phyloP scores from a whole-genome alignment of 1,140 invertebrate genomes.

The Hestina assimilis region DNA sequence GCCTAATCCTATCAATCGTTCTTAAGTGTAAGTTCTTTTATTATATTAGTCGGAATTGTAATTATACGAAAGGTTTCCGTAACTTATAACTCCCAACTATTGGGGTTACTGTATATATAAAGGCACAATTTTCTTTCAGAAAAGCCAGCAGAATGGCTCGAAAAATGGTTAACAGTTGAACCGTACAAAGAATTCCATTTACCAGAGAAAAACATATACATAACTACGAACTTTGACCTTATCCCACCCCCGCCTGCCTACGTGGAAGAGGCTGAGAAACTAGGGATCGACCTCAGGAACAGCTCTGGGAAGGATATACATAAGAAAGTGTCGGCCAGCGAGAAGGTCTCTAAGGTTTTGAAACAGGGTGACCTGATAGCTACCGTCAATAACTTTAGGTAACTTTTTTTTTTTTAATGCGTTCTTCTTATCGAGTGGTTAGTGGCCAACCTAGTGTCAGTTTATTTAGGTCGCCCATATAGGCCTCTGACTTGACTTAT shows the following conservation, averaged over 20 bases:
- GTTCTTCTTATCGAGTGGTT: no score
- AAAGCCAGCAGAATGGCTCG: conserved; percentile 80
- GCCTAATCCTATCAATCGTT: no score
- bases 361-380: conserved; percentile 60
- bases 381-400: conserved; percentile 67
- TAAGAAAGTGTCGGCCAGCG: conserved; percentile 35
- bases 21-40: no score
- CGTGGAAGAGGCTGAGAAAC: conserved; percentile 39
- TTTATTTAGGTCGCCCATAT: no score
- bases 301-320: conserved; percentile 53
- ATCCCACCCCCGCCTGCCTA: conserved; percentile 63
- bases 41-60: no score
- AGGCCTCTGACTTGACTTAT: no score
- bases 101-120: neutral
- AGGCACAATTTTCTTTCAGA: conserved; percentile 49
- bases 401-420: no score
- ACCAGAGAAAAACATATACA: conserved; percentile 89
- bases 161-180: conserved; percentile 80
- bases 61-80: no score
- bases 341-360: conserved; percentile 31
- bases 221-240: conserved; percentile 89
- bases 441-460: no score
- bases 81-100: no score
- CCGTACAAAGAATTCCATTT: conserved; percentile 81
- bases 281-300: conserved; percentile 45